Evolutionary conservation across 2,113 vertebrate species (phyloP).

Genomic region (Scomber colias): DNA sequence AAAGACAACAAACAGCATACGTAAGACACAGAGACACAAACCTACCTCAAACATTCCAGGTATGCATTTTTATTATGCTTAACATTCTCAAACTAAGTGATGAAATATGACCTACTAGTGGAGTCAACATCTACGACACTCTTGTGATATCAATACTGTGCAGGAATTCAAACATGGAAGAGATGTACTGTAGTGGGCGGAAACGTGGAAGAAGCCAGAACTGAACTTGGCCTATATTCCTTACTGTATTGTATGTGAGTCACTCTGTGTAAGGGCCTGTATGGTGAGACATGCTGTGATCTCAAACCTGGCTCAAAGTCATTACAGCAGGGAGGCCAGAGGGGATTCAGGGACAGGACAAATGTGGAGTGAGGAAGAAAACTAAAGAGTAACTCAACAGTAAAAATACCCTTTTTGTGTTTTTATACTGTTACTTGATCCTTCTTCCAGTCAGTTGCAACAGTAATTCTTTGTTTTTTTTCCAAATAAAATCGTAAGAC

Average conservation of each 20-base stretch:
- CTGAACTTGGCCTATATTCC: slow-evolving; percentile 44
- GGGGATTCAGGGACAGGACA: slow-evolving; percentile 1
- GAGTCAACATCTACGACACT: slow-evolving; percentile 11
- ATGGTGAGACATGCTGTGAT: slow-evolving; percentile 56
- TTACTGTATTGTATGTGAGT: slow-evolving; percentile 34
- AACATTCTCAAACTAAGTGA: neutral
- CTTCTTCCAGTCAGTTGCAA: too few species aligned
- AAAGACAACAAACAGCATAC: slow-evolving; percentile 31
- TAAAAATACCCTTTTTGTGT: too few species aligned
- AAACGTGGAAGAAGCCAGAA: slow-evolving; percentile 26
- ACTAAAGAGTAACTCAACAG: neutral
- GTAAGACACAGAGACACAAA: slow-evolving; percentile 19
- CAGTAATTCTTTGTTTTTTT: too few species aligned
- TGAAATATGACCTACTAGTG: slow-evolving; percentile 6
- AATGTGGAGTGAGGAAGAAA: neutral
- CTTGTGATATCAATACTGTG: slow-evolving; percentile 17
- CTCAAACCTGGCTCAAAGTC: slow-evolving; percentile 42
- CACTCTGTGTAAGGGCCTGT: slow-evolving; percentile 35
- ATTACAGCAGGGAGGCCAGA: slow-evolving; percentile 31
- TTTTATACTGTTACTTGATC: too few species aligned
- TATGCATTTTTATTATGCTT: neutral
- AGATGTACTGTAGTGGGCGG: slow-evolving; percentile 28
- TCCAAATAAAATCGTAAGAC: too few species aligned
- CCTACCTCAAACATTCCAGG: neutral
- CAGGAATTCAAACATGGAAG: slow-evolving; percentile 22